A percentile compares a stretch with the other conserved stretches of the same genome.
Evolutionary conservation across 2,113 vertebrate genomes (phyloP).

Genomic region (Empidonax traillii): DNA sequence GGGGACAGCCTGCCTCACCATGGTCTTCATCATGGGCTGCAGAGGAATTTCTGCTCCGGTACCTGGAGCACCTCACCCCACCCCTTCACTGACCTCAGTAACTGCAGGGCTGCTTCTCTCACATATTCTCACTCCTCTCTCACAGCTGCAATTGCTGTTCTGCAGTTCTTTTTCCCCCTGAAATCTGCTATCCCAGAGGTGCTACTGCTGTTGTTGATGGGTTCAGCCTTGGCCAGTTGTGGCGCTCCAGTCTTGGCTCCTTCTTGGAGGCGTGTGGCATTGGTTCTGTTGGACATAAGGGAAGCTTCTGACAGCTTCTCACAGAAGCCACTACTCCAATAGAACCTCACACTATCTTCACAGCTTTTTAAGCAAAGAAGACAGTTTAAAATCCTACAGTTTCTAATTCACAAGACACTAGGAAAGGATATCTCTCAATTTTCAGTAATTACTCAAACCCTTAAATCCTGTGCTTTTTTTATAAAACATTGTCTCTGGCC

Average conservation of each 20-base stretch:
- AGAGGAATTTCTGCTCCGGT: not conserved
- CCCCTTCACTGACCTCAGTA: not conserved
- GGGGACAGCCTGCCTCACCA: not conserved
- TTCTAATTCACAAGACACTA: not conserved
- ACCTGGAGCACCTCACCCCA: accelerated
- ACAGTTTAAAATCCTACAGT: not conserved
- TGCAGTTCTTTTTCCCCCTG: not conserved
- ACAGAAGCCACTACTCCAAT: not conserved
- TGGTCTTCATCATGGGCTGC: accelerated
- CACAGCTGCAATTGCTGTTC: not conserved
- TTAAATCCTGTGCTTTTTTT: not conserved
- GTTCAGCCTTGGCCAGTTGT: not conserved
- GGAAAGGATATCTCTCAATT: not conserved
- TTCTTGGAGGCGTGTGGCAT: not conserved
- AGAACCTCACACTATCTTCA: not conserved
- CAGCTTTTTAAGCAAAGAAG: not conserved
- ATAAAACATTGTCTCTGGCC: not conserved
- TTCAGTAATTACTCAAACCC: not conserved
- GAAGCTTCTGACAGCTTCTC: not conserved
- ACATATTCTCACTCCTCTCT: not conserved
- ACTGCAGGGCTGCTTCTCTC: not conserved
- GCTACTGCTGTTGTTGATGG: accelerated
- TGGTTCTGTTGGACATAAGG: not conserved
- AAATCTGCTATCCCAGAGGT: not conserved
- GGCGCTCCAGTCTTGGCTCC: not conserved